Conservation (phyloP, 2,797 vertebrate genomes). For the Staurois parvus region DNA sequence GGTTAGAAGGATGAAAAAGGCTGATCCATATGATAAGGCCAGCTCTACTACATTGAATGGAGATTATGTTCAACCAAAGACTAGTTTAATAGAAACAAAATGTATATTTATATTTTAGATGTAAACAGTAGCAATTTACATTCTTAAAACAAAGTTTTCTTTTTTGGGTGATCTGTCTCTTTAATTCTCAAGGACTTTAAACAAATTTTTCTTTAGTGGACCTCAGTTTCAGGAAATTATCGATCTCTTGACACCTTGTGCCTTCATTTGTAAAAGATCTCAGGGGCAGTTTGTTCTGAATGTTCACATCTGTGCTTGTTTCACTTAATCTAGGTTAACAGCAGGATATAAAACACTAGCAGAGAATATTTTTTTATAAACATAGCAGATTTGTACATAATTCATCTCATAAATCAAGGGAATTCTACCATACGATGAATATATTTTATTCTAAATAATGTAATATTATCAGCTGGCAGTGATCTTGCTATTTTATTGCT, state of each 20-base stretch:
- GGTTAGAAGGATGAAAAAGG: too few species aligned
- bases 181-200: neutral
- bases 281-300: neutral
- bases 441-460: constrained; percentile 17
- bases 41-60: too few species aligned
- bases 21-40: too few species aligned
- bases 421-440: neutral
- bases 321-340: constrained; percentile 34
- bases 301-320: constrained; percentile 27
- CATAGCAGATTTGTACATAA: constrained; percentile 25
- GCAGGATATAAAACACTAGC: constrained; percentile 14
- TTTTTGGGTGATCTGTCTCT: neutral
- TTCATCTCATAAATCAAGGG: constrained; percentile 1
- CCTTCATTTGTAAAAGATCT: neutral
- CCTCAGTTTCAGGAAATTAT: neutral
- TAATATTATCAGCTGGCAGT: constrained; percentile 4
- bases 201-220: neutral
- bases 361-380: constrained; percentile 11
- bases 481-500: neutral
- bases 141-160: too few species aligned
- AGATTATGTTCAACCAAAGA: too few species aligned
- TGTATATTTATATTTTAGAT: too few species aligned
- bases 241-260: neutral
- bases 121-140: too few species aligned
- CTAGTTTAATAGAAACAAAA: too few species aligned